phyloP scores from a whole-genome alignment of 1,140 invertebrate genomes.

The Asobara japonica region DNA sequence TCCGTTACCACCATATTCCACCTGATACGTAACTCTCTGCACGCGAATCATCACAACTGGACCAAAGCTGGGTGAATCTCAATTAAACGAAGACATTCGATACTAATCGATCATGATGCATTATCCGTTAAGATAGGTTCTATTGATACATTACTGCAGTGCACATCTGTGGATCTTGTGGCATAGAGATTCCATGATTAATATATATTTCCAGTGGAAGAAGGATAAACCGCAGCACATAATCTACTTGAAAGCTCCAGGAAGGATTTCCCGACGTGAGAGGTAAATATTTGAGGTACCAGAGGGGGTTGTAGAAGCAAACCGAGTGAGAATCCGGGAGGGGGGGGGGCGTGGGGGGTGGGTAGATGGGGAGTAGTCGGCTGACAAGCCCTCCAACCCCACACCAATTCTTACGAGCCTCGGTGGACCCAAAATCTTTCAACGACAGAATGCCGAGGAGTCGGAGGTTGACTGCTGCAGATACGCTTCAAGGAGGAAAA shows the following conservation, averaged over 20 bases:
- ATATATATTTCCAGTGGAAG: not conserved
- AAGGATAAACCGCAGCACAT: not conserved
- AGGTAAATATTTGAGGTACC: conserved; percentile 4
- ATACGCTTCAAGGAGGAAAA: not conserved
- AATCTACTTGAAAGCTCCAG: conserved; percentile 1
- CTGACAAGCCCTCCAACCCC: not conserved
- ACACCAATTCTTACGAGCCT: conserved; percentile 2
- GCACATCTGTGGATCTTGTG: not conserved
- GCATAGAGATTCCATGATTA: conserved; percentile 4
- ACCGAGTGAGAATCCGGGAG: not conserved
- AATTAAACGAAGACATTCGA: no score
- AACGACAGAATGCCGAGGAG: not conserved
- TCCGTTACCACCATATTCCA: no score
- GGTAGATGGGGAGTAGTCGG: not conserved
- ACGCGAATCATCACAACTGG: no score
- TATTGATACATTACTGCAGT: not conserved
- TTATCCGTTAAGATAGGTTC: not conserved
- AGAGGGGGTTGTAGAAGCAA: not conserved
- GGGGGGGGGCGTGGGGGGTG: not conserved
- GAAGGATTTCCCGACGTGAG: not conserved
- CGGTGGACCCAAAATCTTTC: not conserved
- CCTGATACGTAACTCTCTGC: no score
- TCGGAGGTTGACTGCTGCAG: not conserved
- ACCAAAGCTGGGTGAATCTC: no score
- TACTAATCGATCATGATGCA: no score